These are phyloP conservation scores for Hypsopygia costalis DNA, from an alignment of 2,888 invertebrate genomes.

Conservation along the genomic window DNA sequence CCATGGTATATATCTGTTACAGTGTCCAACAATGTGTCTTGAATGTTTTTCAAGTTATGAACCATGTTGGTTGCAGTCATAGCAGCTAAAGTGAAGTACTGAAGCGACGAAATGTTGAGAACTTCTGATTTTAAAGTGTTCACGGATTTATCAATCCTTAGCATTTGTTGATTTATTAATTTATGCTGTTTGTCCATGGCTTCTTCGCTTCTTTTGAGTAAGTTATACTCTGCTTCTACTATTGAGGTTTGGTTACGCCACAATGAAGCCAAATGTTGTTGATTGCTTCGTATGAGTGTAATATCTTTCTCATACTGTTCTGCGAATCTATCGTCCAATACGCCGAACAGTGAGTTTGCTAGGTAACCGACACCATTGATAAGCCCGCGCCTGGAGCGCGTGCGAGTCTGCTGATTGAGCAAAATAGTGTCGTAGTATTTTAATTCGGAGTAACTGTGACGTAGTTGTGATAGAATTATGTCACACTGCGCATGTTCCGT, in stretches of 20 bases:
- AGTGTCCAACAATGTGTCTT: slow-evolving; percentile 14
- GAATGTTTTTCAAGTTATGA: slow-evolving; percentile 10
- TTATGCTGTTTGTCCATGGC: slow-evolving; percentile 16
- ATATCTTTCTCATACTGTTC: slow-evolving; percentile 15
- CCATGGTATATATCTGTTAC: slow-evolving; percentile 14
- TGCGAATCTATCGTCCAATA: no score
- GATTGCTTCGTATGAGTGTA: slow-evolving; percentile 8
- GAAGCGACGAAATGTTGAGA: not conserved
- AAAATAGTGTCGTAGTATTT: slow-evolving; percentile 13
- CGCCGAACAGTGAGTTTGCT: slow-evolving; percentile 16
- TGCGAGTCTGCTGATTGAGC: slow-evolving; percentile 7
- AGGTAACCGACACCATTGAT: slow-evolving; percentile 14
- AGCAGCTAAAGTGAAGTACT: slow-evolving; percentile 10
- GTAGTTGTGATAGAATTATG: slow-evolving; percentile 9
- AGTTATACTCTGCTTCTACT: slow-evolving; percentile 18
- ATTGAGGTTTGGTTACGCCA: slow-evolving; percentile 21
- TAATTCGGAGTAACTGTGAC: slow-evolving; percentile 13
- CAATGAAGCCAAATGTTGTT: slow-evolving; percentile 15
- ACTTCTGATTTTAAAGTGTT: not conserved
- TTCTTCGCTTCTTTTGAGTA: slow-evolving; percentile 13
- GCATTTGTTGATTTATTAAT: slow-evolving; percentile 12
- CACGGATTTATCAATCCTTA: slow-evolving; percentile 4
- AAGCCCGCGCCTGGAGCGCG: slow-evolving; percentile 12
- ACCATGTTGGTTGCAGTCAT: slow-evolving; percentile 10
- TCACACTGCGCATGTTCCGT: slow-evolving; percentile 10